Evolutionary conservation across 2,888 invertebrate species (phyloP), one percentile per base, ranked within the genome.

Genomic region (Folsomia candida): DNA sequence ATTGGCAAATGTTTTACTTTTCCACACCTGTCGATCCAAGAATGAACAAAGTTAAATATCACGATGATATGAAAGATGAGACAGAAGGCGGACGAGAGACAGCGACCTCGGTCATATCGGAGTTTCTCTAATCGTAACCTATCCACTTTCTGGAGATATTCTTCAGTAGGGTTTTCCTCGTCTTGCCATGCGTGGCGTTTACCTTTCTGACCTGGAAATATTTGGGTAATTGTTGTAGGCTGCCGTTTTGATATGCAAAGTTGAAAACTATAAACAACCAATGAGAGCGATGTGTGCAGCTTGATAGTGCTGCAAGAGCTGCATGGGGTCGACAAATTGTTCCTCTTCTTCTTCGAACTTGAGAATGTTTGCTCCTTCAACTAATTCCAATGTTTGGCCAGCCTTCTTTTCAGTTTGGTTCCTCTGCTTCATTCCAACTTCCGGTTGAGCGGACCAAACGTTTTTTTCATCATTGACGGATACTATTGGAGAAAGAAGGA

Each of bases 21-120:
- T 22, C 14, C 37, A 6, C 20, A 64, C 64, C 64, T 64, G 20
- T 65, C 65, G 22, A 54, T 20, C 26, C 65, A 65, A 24, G 65
- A 25, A 18, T 47, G 2, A 4, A 51, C 2, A 25, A 65, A 65
- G 57, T 27, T 51, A 27, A 27, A 4, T 2, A 51, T 9, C 9
- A 65, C 28, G 2, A 27, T 18, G 27, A 54, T 2, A 54, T 65
- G 65, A 54, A 54, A 65, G 11, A 65, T 2, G n/a, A 57, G 26
- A 3, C 2, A 14, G 9, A 57, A 54, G n/a, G 54, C 4, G n/a
- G 2, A 37, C 2, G 14, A 25, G 27, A 65, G 3, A 3, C 26
- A 25, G n/a, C 25, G 54, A n/a, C 54, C 27, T 27, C 65, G 51
- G 18, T 51, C 54, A 29, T 11, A 18, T 11, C 24, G 25, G 2